Evolutionary conservation across 2,888 invertebrate genomes (phyloP).

Genomic region (Ophion costatus): DNA sequence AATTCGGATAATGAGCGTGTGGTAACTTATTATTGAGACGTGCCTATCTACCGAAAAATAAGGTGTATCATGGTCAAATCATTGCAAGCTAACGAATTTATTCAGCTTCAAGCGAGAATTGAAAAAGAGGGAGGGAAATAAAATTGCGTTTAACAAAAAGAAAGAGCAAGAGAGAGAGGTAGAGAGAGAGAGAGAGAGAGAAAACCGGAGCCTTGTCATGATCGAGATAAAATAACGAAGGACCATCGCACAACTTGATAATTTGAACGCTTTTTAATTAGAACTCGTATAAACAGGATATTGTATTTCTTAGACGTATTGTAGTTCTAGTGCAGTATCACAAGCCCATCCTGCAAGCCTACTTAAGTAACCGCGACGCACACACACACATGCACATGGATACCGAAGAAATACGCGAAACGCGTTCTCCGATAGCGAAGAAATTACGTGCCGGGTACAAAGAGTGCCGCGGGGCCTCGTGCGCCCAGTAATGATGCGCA

Average conservation of each 20-base stretch:
- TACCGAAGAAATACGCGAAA: constrained; percentile 53
- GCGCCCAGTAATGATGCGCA: constrained; percentile 78
- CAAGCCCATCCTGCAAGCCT: constrained; percentile 40
- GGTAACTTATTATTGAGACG: too few species aligned
- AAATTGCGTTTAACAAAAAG: too few species aligned
- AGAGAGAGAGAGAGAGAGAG: too few species aligned
- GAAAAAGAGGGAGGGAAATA: too few species aligned
- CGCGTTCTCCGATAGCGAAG: constrained; percentile 76
- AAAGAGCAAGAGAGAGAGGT: too few species aligned
- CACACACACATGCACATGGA: not conserved
- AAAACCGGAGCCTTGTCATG: too few species aligned
- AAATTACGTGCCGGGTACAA: constrained; percentile 77
- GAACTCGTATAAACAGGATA: constrained; percentile 4
- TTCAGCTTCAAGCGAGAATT: too few species aligned
- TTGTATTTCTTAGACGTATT: constrained; percentile 34
- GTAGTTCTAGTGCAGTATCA: constrained; percentile 6
- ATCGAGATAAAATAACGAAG: too few species aligned
- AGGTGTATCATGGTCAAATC: too few species aligned
- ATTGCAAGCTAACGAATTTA: too few species aligned
- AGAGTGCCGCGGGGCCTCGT: constrained; percentile 76
- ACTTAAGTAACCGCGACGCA: constrained; percentile 34
- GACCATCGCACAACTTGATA: not conserved
- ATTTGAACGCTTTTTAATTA: not conserved
- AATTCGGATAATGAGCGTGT: too few species aligned
- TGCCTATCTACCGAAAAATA: too few species aligned